Conservation (phyloP, 2,113 vertebrate genomes). For the Oriolus oriolus region DNA sequence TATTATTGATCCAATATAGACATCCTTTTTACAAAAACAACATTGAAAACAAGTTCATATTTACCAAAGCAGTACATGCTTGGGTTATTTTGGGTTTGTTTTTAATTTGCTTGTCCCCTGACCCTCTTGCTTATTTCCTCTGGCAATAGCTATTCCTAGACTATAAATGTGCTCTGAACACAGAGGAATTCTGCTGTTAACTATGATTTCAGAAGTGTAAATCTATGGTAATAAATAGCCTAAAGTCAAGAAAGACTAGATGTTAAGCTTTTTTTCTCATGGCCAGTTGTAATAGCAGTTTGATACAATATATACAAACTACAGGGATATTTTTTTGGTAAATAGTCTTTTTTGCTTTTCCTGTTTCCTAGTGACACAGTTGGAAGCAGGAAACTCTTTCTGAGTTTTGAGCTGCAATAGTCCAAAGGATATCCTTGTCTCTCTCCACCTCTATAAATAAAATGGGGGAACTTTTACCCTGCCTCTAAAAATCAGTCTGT, state of each 20-base stretch:
- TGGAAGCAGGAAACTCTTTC: constrained; percentile 67
- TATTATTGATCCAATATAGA: constrained; percentile 20
- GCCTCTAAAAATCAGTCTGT: background rate
- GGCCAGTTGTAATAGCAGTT: background rate
- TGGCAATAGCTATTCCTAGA: constrained; percentile 19
- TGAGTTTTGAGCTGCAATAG: constrained; percentile 46
- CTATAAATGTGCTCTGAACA: background rate
- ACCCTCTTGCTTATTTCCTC: constrained; percentile 50
- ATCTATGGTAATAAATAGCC: constrained; percentile 14
- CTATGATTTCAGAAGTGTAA: constrained; percentile 28
- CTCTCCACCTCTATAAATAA: constrained; percentile 70
- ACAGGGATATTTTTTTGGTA: constrained; percentile 9
- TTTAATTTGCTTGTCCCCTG: constrained; percentile 46
- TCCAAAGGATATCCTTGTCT: constrained; percentile 69
- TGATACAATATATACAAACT: constrained; percentile 7
- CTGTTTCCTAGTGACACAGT: constrained; percentile 65
- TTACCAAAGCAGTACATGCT: constrained; percentile 33
- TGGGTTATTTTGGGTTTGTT: constrained; percentile 56
- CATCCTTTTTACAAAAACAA: background rate
- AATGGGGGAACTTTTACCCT: constrained; percentile 43
- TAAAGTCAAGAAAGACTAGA: background rate
- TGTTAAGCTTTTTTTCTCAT: background rate
- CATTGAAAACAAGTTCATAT: background rate
- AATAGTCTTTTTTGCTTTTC: constrained; percentile 61
- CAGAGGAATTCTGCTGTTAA: constrained; percentile 5